phyloP scores from a whole-genome alignment of 2,113 vertebrate species.

The Zingel zingel region DNA sequence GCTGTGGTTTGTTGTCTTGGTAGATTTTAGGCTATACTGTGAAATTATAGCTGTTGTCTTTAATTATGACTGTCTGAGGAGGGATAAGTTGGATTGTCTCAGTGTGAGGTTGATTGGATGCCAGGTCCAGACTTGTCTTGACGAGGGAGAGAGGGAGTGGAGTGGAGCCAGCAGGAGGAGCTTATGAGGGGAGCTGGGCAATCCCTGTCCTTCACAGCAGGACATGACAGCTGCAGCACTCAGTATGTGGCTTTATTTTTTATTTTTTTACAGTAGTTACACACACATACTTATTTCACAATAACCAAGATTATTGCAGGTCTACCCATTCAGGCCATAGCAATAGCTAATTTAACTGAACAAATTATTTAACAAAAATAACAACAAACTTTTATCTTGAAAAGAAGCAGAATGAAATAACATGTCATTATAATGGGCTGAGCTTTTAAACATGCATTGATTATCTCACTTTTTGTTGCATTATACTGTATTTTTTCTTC shows the following conservation, averaged over 20 bases:
- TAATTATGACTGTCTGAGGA: constrained; percentile 10
- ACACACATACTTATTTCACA: not conserved
- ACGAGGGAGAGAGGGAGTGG: constrained; percentile 16
- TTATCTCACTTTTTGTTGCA: not conserved
- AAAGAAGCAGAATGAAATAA: not conserved
- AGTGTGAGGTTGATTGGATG: constrained; percentile 58
- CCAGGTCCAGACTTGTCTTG: constrained; percentile 70
- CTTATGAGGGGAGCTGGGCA: constrained; percentile 22
- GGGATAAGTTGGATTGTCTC: constrained; percentile 27
- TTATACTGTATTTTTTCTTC: not conserved
- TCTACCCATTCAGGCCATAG: not conserved
- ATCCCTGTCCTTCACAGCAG: constrained; percentile 68
- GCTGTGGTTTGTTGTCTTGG: not conserved
- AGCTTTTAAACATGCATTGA: not conserved
- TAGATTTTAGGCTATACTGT: not conserved
- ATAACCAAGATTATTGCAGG: not conserved
- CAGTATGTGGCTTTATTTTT: not conserved
- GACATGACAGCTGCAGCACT: constrained; percentile 45
- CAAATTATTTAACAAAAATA: too few species aligned
- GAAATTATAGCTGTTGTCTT: constrained; percentile 16
- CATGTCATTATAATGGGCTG: not conserved
- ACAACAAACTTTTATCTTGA: not conserved
- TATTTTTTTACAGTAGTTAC: too few species aligned
- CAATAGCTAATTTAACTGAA: not conserved
- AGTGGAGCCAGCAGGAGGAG: constrained; percentile 45